Evolutionary conservation across 2,797 vertebrate genomes (phyloP), one percentile per base, ranked within the genome.

Genomic region (Lindbergichthys nudifrons): DNA sequence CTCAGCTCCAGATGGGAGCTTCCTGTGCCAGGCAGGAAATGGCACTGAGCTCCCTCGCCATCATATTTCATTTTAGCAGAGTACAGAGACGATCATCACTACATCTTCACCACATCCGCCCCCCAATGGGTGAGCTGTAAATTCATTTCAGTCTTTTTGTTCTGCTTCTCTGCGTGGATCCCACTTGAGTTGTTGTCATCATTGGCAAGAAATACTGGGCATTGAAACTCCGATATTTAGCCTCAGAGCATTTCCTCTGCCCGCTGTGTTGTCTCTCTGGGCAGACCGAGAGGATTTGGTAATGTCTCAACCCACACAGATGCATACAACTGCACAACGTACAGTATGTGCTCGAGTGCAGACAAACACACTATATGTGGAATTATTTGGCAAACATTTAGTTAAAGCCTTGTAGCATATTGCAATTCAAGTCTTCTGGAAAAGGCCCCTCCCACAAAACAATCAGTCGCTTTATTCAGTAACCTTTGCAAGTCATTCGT

Each of bases 1-100:
- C 83, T 89, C 75, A 48, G 54, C 84, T 90, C 89, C 92, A 93
- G 92, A 92, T 91, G 91, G 90, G 87, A 43, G 72, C 88, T 91
- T 91, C 88, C 88, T 87, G 80, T 90, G 84, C 87, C 87, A 92
- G 85, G 82, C 88, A 90, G 88, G 87, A 92, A 92, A 92, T 82
- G 84, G 80, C 83, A 81, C 79, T 12, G 59, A 54, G 87, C 80
- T 83, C 80, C 82, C 82, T 81, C 9, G 23, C 81, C 70, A 63
- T 90, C 90, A 86, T 90, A 88, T 86, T 91, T 90, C 88, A 90
- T 90, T 88, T 86, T 73, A 80, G 79, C 70, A 48, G 62, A 71
- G 65, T 88, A 83, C 75, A 70, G 81, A 90, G 82, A 89, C 71
- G 78, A 90, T 88, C 84, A 87, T 86, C 85, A 57, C 87, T 92